Base-by-base conservation (phyloP, 2,888 invertebrate genomes). In the Elmis aenea region DNA sequence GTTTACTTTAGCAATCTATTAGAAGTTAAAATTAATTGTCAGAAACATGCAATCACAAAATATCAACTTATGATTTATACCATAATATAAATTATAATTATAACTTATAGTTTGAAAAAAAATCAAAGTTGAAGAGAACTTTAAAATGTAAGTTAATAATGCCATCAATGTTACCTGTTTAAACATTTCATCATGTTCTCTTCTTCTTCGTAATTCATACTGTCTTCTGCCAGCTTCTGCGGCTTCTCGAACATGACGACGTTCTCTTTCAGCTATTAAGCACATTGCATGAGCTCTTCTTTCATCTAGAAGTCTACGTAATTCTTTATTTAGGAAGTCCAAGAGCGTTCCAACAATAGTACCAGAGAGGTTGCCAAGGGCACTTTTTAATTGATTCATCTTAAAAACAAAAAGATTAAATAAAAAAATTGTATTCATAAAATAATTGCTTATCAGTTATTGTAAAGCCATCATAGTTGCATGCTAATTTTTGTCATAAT, bases 171-270 rank as follows among this genome's bases (percentile, higher is more conserved):
- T 26, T 28, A 72, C 72, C 67, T 84, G 81, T 61, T 79, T 81
- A 59, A 87, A 90, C 59, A 90, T 79, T 62, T 88, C 83, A 49
- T 90, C 87, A 48, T 86, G 82, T 55, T 88, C 83, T 4, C 76
- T 62, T 3, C 87, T 70, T 21, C 84, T 68, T 34, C 80, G 72
- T 46, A 83, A 77, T 59, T 91, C 90, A 28, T 76, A 75, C 62
- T 91, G 88, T 11, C 88, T 68, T 28, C 81, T 68, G 1, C 89
- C 88, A 2, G 85, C 83, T 62, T 90, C 90, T 5, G 78, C 81
- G 0, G 89, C 87, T 62, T 91, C 90, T 0, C 85, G 72, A 58
- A 79, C 77, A 46, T 77, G 71, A n/a, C 77, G 50, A 45, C 88
- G 75, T 53, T 88, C 84, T 15, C 85, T 72, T 54, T 89, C 87